Base-by-base conservation (phyloP, 2,888 invertebrate genomes). In the Cosmorhoe ocellata region DNA sequence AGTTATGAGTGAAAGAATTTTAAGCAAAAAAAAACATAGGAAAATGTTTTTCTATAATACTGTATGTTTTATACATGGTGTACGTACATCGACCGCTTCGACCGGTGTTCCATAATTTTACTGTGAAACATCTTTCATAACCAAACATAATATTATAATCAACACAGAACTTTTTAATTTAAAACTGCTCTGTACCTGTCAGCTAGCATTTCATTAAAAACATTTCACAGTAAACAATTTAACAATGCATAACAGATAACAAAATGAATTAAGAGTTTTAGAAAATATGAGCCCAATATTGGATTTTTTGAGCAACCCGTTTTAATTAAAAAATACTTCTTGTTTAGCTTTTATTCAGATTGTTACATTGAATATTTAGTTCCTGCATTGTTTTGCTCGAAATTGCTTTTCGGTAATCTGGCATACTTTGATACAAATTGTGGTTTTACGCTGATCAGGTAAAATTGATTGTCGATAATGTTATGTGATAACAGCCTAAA, bases 251-350 rank as follows among this genome's bases (percentile, higher is more conserved):
- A 26, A 8, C 38, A 41, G 22, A 32, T 36, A 52, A 40, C 53
- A 48, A 40, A 53, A 40, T 14, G 24, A 31, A 39, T 46, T n/a
- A 31, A 31, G 43, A 47, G 34, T 28, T 52, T 42, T 44, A 36
- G 11, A 39, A 52, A 48, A 48, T 49, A 49, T 49, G 40, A 41
- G 40, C 3, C 18, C 40, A 14, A 44, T 48, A 49, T 45, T 33
- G 48, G 40, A 49, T 44, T 48, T 52, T 45, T 53, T 36, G 11
- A 37, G 22, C 38, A 53, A 43, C 37, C 14, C 43, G 13, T 34
- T 48, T 53, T 48, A 48, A 48, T 53, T 48, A 49, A 53, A 53
- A 36, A 53, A 37, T 44, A 33, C 39, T 48, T 40, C 36, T 34
- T 47, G 52, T 52, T 44, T 34, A 43, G 43, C 27, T 48, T 44